A percentile compares a stretch with the other conserved stretches of the same genome.
Conservation (phyloP, 2,113 vertebrate genomes). For the Ictalurus furcatus region DNA sequence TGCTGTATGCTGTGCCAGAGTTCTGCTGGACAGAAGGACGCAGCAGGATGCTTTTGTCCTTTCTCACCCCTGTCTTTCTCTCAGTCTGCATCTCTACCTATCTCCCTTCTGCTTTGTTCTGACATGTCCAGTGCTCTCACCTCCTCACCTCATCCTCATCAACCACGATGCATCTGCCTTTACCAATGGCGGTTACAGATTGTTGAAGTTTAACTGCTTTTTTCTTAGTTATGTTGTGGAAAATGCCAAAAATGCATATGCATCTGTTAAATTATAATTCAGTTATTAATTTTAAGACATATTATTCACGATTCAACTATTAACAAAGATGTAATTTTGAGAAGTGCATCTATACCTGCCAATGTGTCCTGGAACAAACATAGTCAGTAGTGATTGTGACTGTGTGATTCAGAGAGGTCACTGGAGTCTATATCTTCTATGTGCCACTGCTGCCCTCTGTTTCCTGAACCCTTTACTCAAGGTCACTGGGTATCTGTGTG, state of each 20-base stretch:
- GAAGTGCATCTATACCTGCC: neutral
- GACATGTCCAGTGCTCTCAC: conserved; percentile 36
- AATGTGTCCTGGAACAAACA: neutral
- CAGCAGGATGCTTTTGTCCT: conserved; percentile 56
- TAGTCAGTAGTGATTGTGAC: neutral
- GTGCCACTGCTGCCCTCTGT: conserved; percentile 31
- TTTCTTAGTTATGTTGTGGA: neutral
- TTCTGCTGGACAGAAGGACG: conserved; percentile 40
- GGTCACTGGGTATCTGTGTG: conserved; percentile 1
- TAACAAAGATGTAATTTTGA: neutral
- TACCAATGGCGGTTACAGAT: too few species aligned
- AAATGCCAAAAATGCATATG: neutral
- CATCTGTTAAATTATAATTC: neutral
- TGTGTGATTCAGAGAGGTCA: conserved; percentile 7
- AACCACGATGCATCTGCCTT: neutral
- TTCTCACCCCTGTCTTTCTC: conserved; percentile 3
- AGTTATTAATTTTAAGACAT: neutral
- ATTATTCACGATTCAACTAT: neutral
- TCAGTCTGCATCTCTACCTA: conserved; percentile 36
- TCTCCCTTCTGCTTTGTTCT: conserved; percentile 22
- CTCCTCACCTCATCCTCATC: conserved; percentile 14
- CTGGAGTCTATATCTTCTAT: conserved; percentile 13
- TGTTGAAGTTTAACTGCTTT: neutral
- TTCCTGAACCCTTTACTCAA: conserved; percentile 32
- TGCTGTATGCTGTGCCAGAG: conserved; percentile 19